Evolutionary conservation across 2,888 invertebrate genomes (phyloP).

Genomic region (Chironomus riparius): DNA sequence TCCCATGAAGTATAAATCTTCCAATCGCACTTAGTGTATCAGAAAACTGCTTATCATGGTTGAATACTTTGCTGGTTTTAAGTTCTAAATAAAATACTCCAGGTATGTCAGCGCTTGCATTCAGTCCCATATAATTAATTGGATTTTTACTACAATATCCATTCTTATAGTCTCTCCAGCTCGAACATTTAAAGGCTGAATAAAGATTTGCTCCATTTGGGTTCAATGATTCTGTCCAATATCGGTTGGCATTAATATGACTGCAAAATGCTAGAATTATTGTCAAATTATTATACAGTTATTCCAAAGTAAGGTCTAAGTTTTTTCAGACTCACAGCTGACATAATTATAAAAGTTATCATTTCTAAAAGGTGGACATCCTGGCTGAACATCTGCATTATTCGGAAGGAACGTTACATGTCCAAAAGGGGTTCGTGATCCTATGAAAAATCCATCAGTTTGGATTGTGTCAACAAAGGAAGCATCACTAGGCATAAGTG

Average conservation of each 20-base stretch:
- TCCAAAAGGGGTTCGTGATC: not conserved
- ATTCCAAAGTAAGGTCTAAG: too few relatives aligned
- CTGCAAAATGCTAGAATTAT: not conserved
- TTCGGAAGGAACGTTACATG: constrained; percentile 10
- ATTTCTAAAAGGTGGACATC: not conserved
- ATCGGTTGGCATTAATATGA: constrained; percentile 4
- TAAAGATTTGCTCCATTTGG: not conserved
- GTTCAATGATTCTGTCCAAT: not conserved
- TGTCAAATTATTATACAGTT: too few relatives aligned
- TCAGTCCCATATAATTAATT: not conserved
- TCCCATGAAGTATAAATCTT: too few relatives aligned
- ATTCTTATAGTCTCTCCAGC: not conserved
- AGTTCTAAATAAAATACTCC: constrained; percentile 5
- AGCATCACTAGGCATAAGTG: not conserved
- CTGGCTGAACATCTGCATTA: not conserved
- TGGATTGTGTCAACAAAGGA: constrained; percentile 19
- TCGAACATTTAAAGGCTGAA: not conserved
- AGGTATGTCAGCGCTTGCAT: not conserved
- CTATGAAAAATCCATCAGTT: constrained; percentile 13
- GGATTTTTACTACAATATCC: not conserved
- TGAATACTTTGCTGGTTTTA: not conserved
- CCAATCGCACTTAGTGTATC: too few relatives aligned
- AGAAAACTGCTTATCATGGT: too few relatives aligned
- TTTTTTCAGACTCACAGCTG: too few relatives aligned
- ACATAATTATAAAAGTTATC: too few relatives aligned